phyloP scores from a whole-genome alignment of 2,113 vertebrate species.

The Forbesichthys agassizii region DNA sequence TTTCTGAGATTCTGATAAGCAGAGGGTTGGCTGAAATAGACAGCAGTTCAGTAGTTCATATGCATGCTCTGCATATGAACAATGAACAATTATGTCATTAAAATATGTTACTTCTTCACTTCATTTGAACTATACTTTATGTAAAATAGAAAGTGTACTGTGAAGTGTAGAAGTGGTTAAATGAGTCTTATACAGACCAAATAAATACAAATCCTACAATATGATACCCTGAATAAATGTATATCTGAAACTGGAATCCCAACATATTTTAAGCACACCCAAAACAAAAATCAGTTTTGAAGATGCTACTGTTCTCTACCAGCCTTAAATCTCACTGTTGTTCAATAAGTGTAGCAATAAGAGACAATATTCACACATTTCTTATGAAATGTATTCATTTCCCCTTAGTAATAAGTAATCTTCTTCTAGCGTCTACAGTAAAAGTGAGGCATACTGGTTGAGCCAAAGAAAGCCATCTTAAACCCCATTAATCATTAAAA shows the following conservation, averaged over 20 bases:
- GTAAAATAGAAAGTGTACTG: no score
- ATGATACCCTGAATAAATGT: no score
- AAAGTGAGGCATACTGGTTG: constrained; percentile 16
- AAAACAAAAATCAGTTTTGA: background rate
- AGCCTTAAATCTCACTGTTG: background rate
- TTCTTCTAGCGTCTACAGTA: constrained; percentile 2
- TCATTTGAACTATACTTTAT: no score
- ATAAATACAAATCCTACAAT: no score
- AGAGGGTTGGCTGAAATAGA: constrained; percentile 1
- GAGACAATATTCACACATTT: background rate
- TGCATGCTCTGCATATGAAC: no score
- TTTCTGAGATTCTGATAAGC: constrained; percentile 33
- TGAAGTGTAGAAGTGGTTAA: no score
- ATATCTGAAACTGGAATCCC: no score
- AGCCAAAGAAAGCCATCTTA: constrained; percentile 31
- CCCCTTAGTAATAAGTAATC: constrained; percentile 1
- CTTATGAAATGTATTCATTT: constrained; percentile 19
- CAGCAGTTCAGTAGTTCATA: no score
- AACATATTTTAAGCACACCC: no score
- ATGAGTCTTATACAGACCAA: no score
- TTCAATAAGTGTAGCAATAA: constrained; percentile 13
- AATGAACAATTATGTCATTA: no score
- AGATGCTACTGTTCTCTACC: background rate
- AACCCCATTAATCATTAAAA: constrained; percentile 64
- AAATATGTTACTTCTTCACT: no score